Evolutionary conservation across 2,888 invertebrate genomes (phyloP), one percentile per base, ranked within the genome.

Genomic region (Julus scanicus): DNA sequence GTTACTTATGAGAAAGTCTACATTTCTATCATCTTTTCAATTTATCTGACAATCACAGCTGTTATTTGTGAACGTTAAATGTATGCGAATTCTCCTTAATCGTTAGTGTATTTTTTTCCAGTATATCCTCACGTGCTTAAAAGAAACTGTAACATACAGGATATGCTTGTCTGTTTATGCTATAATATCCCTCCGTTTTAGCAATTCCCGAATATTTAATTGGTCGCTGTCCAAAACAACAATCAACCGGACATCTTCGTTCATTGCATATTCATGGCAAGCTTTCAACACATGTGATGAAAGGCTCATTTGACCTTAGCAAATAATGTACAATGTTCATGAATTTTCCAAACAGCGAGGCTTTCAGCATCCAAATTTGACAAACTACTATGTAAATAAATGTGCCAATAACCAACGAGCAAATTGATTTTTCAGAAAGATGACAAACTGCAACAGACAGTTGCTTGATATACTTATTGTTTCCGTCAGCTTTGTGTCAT

Each of bases 381-480:
- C 80, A 80, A 20, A 37, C 13, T 13, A 37, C 80, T 29, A 80
- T 37, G 80, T 13, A 37, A 80, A 80, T 80, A 80, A 37, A 13
- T 20, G 37, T 37, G 37, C 37, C 20, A 63, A 4, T 20, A 80
- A 80, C 37, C 29, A 80, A 80, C 37, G 80, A 29, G 37, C 13
- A 80, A 80, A 80, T 80, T 80, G 80, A 80, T 37, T 80, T 80
- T 80, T 80, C 13, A 37, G 20, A 80, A 80, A 80, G 80, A 80
- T 80, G 80, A 80, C 80, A 80, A 80, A 80, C 80, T 80, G 80
- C 37, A 37, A 80, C 29, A 29, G 80, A 80, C 80, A 80, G 80
- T 80, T 29, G 13, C 37, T 37, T 37, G 80, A 80, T 37, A 80
- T 80, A 80, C 80, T 37, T 80, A 80, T 80, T 80, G 80, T 80